These are phyloP conservation scores for Hippocampus mohnikei DNA, from an alignment of 2,113 vertebrate genomes.

Conservation along the genomic window DNA sequence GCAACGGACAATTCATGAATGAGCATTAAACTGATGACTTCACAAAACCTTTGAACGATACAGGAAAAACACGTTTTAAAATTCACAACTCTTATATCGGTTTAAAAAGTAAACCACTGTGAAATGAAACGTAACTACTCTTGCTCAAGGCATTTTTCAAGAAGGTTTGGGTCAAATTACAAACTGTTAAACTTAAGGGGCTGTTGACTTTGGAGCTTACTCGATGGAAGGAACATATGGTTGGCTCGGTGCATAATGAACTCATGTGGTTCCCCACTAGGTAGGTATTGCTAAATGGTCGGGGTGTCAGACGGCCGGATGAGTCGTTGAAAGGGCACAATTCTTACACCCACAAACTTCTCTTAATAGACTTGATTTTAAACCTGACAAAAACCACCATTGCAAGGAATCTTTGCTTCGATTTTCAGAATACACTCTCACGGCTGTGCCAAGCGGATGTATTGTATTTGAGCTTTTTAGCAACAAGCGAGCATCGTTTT, in stretches of 20 bases:
- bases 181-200: neutral
- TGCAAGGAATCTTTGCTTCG: neutral
- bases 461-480: neutral
- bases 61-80: no score
- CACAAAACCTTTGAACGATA: no score
- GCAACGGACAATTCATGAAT: neutral
- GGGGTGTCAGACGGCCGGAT: conserved; percentile 52
- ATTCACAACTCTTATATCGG: no score
- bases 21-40: neutral
- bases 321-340: conserved; percentile 45
- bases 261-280: conserved; percentile 43
- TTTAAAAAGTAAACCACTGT: no score
- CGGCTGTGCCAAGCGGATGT: neutral
- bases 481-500: neutral
- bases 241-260: conserved; percentile 39
- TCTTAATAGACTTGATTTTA: neutral
- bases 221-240: neutral
- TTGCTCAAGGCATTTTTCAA: no score
- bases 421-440: neutral
- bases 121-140: neutral
- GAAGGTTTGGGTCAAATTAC: neutral
- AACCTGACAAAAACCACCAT: neutral
- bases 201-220: neutral
- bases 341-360: neutral
- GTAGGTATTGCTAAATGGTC: conserved; percentile 32